A percentile compares a stretch with the other conserved stretches of the same genome.
Conservation (phyloP, 1,140 invertebrate genomes). For the Drosophila busckii region DNA sequence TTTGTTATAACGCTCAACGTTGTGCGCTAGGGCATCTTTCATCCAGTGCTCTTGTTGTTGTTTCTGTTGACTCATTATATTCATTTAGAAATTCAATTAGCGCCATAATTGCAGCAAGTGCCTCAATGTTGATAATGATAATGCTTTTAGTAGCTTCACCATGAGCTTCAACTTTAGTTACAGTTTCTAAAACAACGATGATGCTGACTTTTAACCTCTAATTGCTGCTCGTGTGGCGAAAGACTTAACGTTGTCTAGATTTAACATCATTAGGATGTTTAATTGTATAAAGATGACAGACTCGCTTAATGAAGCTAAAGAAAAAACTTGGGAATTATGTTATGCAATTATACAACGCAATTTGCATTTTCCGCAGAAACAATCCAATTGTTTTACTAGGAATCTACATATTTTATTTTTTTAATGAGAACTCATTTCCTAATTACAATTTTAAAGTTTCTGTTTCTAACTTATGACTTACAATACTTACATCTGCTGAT, state of each 20-base stretch:
- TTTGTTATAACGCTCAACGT: constrained; percentile 4
- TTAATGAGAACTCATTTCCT: too few relatives aligned
- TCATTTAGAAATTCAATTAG: constrained; percentile 73
- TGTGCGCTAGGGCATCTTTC: constrained; percentile 30
- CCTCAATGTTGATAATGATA: constrained; percentile 70
- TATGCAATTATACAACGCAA: too few relatives aligned
- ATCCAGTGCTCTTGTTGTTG: constrained; percentile 24
- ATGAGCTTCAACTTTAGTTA: background rate
- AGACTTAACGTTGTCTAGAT: constrained; percentile 8
- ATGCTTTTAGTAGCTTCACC: constrained; percentile 50
- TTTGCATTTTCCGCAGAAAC: too few relatives aligned
- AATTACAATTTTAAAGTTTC: too few relatives aligned
- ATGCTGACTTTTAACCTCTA: constrained; percentile 14
- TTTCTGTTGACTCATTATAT: constrained; percentile 68
- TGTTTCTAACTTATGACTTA: too few relatives aligned
- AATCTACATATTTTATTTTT: too few relatives aligned
- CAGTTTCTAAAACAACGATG: background rate
- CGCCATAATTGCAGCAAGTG: constrained; percentile 64
- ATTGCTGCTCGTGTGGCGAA: too few relatives aligned
- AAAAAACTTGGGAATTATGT: too few relatives aligned
- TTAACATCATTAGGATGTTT: constrained; percentile 45
- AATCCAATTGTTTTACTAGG: too few relatives aligned
- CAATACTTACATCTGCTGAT: too few relatives aligned
- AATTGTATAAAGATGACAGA: constrained; percentile 18
- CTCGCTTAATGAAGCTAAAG: constrained; percentile 1